Evolutionary conservation across 2,888 invertebrate species (phyloP).

Genomic region (Mythimna ferrago): DNA sequence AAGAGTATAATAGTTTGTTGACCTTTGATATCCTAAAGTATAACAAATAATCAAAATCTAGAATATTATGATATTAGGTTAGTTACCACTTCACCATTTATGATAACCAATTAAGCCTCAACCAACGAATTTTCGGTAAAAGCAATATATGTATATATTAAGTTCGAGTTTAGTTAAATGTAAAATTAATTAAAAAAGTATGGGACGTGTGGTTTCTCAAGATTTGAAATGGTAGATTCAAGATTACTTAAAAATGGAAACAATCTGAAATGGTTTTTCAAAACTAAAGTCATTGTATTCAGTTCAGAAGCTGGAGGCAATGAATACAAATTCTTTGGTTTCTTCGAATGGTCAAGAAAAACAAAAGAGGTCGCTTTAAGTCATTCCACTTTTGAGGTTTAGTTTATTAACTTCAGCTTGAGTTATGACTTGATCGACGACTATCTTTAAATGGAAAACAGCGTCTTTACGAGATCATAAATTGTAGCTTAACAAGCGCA

Average conservation of each 20-base stretch:
- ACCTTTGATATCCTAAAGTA: slow-evolving; percentile 31
- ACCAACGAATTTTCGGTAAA: slow-evolving; percentile 2
- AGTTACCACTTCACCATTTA: neutral
- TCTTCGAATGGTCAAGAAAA: slow-evolving; percentile 33
- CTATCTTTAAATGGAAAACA: slow-evolving; percentile 50
- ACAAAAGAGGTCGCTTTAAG: slow-evolving; percentile 14
- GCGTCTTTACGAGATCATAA: slow-evolving; percentile 40
- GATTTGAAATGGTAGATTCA: slow-evolving; percentile 20
- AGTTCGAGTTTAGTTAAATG: slow-evolving; percentile 24
- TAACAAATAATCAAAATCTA: neutral
- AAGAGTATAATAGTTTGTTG: slow-evolving; percentile 42
- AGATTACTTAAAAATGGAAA: slow-evolving; percentile 20
- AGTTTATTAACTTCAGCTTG: slow-evolving; percentile 13
- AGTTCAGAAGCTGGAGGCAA: slow-evolving; percentile 8
- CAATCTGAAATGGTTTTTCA: slow-evolving; percentile 15
- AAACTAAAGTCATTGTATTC: slow-evolving; percentile 20
- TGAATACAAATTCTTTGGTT: slow-evolving; percentile 15
- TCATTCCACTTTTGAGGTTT: slow-evolving; percentile 21
- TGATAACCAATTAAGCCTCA: slow-evolving; percentile 1
- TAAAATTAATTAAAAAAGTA: slow-evolving; percentile 34
- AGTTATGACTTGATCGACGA: slow-evolving; percentile 34
- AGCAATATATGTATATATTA: slow-evolving; percentile 11
- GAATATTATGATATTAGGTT: neutral
- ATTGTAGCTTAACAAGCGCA: slow-evolving; percentile 38
- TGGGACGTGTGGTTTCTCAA: slow-evolving; percentile 11